These are phyloP conservation scores for Pocota personata DNA, from an alignment of 2,888 invertebrate genomes.

Conservation along the genomic window DNA sequence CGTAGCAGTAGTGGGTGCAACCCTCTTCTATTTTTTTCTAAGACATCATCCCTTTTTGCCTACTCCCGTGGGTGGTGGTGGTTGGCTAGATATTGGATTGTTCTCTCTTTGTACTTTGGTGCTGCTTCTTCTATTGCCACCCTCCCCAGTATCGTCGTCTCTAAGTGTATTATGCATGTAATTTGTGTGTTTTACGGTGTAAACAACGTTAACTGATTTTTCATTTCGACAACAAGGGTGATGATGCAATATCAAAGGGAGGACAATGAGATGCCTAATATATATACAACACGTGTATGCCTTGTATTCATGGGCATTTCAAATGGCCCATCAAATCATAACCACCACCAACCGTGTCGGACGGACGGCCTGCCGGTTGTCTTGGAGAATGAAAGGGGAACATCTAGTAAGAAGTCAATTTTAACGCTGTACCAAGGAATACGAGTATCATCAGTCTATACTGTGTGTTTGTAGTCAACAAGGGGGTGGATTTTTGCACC, in stretches of 20 bases:
- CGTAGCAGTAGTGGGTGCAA: constrained; percentile 52
- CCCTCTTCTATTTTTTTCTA: constrained; percentile 44
- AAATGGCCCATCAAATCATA: constrained; percentile 67
- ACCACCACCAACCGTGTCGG: constrained; percentile 57
- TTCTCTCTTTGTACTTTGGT: constrained; percentile 5
- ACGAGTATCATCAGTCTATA: not conserved
- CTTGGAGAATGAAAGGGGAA: not conserved
- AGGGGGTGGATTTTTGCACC: constrained; percentile 35
- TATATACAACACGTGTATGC: constrained; percentile 53
- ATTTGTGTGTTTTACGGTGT: constrained; percentile 72
- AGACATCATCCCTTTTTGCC: constrained; percentile 30
- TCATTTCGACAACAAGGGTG: constrained; percentile 69
- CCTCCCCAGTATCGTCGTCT: constrained; percentile 16
- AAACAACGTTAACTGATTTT: constrained; percentile 73
- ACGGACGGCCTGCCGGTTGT: not conserved
- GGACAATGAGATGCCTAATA: constrained; percentile 48
- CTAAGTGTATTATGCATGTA: constrained; percentile 73
- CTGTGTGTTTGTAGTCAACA: not conserved
- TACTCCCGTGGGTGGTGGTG: constrained; percentile 11
- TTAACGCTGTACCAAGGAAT: not conserved
- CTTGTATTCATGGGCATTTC: constrained; percentile 63
- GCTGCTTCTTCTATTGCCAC: constrained; percentile 11
- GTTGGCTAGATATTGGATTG: constrained; percentile 39
- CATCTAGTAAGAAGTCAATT: constrained; percentile 21
- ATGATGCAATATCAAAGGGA: constrained; percentile 63